Evolutionary conservation across 2,797 vertebrate genomes (phyloP).

Genomic region (Liparis tanakae): DNA sequence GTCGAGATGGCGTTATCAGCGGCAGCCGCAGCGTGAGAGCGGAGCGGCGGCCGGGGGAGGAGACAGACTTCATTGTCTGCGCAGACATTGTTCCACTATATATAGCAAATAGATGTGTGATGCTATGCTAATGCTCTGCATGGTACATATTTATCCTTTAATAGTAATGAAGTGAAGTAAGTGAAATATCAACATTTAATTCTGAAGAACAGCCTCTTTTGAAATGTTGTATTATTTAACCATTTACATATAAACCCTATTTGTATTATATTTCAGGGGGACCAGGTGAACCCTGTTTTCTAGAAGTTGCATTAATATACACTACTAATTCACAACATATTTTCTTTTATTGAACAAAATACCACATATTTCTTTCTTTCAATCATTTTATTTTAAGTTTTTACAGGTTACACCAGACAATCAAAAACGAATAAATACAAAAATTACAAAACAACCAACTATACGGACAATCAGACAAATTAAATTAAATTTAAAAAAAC

Average conservation of each 20-base stretch:
- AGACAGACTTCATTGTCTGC: background rate
- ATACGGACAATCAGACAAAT: too few relatives aligned
- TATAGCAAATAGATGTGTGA: background rate
- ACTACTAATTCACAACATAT: background rate
- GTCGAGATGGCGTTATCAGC: background rate
- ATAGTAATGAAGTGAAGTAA: background rate
- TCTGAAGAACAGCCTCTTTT: background rate
- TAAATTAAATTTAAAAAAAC: too few relatives aligned
- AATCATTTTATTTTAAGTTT: too few relatives aligned
- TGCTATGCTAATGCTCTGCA: background rate
- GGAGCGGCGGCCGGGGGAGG: background rate
- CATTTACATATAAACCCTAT: background rate
- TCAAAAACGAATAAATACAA: too few relatives aligned
- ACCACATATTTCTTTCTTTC: background rate
- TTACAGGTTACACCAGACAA: too few relatives aligned
- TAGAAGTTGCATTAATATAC: background rate
- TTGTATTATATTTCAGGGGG: background rate
- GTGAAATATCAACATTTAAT: background rate
- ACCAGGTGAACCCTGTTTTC: background rate
- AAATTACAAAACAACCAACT: too few relatives aligned
- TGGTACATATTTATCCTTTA: background rate
- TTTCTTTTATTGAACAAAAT: background rate
- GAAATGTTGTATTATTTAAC: background rate
- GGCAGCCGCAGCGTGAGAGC: background rate
- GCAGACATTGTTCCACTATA: background rate